Percentiles rank a stretch among this genome's conserved stretches.
These are phyloP conservation scores for Dromiciops gliroides DNA, from an alignment of 2,113 vertebrate genomes.

Conservation along the genomic window DNA sequence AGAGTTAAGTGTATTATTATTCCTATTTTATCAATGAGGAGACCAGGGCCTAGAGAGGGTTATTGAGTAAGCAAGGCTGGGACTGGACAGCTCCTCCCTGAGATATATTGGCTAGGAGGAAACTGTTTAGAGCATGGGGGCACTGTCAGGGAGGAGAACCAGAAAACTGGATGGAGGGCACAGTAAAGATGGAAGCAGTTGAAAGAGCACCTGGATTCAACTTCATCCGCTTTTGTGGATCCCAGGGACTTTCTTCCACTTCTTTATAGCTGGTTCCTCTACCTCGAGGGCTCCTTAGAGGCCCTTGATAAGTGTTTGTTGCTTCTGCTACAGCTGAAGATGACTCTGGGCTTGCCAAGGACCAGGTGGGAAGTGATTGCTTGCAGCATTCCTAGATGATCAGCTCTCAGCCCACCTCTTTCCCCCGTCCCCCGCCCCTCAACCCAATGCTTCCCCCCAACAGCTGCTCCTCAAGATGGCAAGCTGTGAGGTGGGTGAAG, in stretches of 20 bases:
- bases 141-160: background rate
- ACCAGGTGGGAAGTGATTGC: background rate
- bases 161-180: background rate
- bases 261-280: background rate
- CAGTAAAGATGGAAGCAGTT: background rate
- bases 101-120: background rate
- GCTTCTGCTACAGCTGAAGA: background rate
- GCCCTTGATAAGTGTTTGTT: background rate
- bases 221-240: background rate
- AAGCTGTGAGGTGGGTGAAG: conserved; percentile 66
- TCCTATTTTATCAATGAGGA: background rate
- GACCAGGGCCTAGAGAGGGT: background rate
- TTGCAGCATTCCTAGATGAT: background rate
- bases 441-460: background rate
- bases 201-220: background rate
- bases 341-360: background rate
- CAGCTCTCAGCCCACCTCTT: background rate
- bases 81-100: too few relatives aligned
- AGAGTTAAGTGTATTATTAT: background rate
- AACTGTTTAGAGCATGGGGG: background rate
- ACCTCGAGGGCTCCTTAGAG: background rate
- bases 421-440: background rate
- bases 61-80: background rate
- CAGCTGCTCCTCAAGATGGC: conserved; percentile 70
- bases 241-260: background rate